Base-by-base conservation (phyloP, 1,140 invertebrate species). In the Plectrocnemia conspersa region DNA sequence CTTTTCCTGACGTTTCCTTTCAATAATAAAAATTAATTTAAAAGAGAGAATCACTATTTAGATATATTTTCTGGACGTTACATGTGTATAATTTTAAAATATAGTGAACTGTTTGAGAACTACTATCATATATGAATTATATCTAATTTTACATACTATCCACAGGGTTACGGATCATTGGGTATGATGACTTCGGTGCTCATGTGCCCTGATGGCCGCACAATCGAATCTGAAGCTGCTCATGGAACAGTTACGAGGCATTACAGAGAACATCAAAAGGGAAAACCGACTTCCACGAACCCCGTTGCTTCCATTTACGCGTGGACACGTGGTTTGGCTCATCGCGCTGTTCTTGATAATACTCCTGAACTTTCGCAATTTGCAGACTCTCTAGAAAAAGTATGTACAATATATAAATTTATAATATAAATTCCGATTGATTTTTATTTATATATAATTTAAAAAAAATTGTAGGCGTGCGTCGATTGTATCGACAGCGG, bases 161-260 rank as follows among this genome's bases (percentile, higher is more conserved):
- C 41, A 0, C 84, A 93, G 79, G 90, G 89, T 65, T 87, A 84
- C 67, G 83, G 91, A 18, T 93, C 90, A 1, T 74, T 94, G 13
- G 91, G 91, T 32, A 81, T 95, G 77, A 94, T 95, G 91, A 93
- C 91, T 1, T 93, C 89, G 58, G 91, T 94, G 13, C 75, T 95
- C 24, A 82, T 94, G 74, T 93, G 90, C 71, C 91, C 91, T 1
- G 91, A 94, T 75, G 91, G 91, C 7, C 88, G 88, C 65, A 93
- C 91, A 1, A 82, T 93, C 50, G 91, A 94, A 75, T 82, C 91
- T 1, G 91, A 94, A 74, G 91, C 91, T 15, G 91, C 91, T 48
- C 91, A 94, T 72, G 91, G 91, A 50, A 94, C 91, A 13, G 91
- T 94, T 6, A 94, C 91, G 1, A 78, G 91, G 33, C 91, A 94